These are phyloP conservation scores for Acridotheres tristis DNA, from an alignment of 2,797 vertebrate genomes.

Conservation along the genomic window DNA sequence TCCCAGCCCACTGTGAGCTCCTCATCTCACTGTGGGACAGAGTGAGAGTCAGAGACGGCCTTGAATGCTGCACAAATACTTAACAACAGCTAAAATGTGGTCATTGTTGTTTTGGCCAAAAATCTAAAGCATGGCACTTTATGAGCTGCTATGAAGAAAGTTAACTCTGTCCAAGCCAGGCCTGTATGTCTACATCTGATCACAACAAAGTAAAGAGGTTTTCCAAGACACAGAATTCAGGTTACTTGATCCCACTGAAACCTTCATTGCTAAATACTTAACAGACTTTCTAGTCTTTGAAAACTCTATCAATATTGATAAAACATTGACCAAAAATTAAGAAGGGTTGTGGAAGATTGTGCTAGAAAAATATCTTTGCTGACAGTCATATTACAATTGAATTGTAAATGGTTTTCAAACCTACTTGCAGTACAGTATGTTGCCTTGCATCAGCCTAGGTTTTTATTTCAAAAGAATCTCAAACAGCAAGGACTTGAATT, in stretches of 20 bases:
- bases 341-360: neutral
- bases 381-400: neutral
- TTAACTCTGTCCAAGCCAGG: neutral
- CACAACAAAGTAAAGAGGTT: neutral
- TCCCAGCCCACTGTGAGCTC: neutral
- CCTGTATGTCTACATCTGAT: neutral
- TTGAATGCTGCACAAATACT: neutral
- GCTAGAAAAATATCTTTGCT: neutral
- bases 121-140: neutral
- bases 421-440: neutral
- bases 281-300: neutral
- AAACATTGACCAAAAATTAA: neutral
- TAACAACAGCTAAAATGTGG: neutral
- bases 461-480: neutral
- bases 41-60: neutral
- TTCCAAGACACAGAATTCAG: neutral
- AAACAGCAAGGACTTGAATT: neutral
- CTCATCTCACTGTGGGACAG: neutral
- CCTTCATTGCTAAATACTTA: neutral
- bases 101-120: neutral
- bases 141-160: neutral
- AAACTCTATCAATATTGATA: neutral
- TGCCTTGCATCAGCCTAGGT: neutral
- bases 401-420: neutral
- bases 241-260: neutral